Evolutionary conservation across 2,888 invertebrate genomes (phyloP).

Genomic region (Ferdinandea cuprea): DNA sequence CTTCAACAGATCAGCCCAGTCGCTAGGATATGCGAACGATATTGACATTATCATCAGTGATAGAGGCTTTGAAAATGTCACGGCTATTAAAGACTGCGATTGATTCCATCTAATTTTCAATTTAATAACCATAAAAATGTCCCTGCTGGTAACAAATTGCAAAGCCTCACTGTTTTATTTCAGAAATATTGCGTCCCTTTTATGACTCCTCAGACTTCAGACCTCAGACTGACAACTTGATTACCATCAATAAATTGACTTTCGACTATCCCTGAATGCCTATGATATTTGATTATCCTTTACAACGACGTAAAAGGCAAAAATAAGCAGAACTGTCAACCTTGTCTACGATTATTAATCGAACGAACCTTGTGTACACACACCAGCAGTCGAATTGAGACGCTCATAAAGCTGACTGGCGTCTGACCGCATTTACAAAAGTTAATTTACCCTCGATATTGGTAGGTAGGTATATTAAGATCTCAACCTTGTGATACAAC

Average conservation of each 20-base stretch:
- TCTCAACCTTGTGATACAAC: not conserved
- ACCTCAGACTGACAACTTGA: slow-evolving; percentile 18
- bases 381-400: not conserved
- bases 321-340: slow-evolving; percentile 9
- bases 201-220: not conserved
- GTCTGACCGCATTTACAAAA: slow-evolving; percentile 31
- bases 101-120: too few species aligned
- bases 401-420: not conserved
- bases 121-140: too few species aligned
- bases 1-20: too few species aligned
- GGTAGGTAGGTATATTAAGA: not conserved
- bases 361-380: slow-evolving; percentile 16
- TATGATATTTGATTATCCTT: slow-evolving; percentile 12
- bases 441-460: slow-evolving; percentile 31
- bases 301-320: slow-evolving; percentile 1
- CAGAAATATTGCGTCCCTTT: too few species aligned
- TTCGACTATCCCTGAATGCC: slow-evolving; percentile 22
- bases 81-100: too few species aligned
- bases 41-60: too few species aligned
- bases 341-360: slow-evolving; percentile 51
- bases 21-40: too few species aligned
- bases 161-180: too few species aligned
- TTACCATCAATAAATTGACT: slow-evolving; percentile 12
- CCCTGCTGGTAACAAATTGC: too few species aligned
- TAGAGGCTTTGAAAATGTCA: too few species aligned